Base-by-base conservation (phyloP, 2,113 vertebrate genomes). In the Cariama cristata region DNA sequence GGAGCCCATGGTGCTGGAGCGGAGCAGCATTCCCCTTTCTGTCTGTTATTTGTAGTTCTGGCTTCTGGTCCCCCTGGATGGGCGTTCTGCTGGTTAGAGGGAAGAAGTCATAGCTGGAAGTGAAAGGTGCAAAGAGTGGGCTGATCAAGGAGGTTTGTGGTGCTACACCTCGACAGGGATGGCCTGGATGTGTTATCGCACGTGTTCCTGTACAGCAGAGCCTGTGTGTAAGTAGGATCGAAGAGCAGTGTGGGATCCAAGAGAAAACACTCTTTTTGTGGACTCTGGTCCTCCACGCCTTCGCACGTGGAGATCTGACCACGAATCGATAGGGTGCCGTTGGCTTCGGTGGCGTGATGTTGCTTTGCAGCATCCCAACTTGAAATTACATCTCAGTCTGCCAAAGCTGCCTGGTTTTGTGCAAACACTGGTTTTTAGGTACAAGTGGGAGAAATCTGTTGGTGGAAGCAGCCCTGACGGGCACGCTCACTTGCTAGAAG, bases 61-160 rank as follows among this genome's bases (percentile, higher is more conserved):
- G 14, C 2, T 64, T 20, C 56, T 71, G 18, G 2, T 7, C 7
- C 26, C 18, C 10, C 38, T 35, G 40, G 17, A 0, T 0, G 2
- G 32, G 6, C 1, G 2, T 35, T 66, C 30, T 69, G 30, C 47
- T 74, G 0, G 0, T 53, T 11, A 8, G 17, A 32, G 56, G 82
- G n/a, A 16, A 11, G 15, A 72, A 23, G 49, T 30, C 28, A 3
- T 0, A 27, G 40, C 47, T 56, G 71, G 45, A 21, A 44, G 6
- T 2, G 42, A 20, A n/a, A 38, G 28, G 14, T 44, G 20, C 15
- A 19, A 45, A 23, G 42, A 9, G 42, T 2, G 59, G 28, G 40
- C 20, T 56, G 73, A 2, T 47, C 40, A 24, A 50, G 56, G 16
- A 71, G 49, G 9, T 53, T 6, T 23, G 82, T 45, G 82, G 7